Evolutionary conservation across 2,113 vertebrate genomes (phyloP), one percentile per base, ranked within the genome.

Genomic region (Zosterops pallidus): DNA sequence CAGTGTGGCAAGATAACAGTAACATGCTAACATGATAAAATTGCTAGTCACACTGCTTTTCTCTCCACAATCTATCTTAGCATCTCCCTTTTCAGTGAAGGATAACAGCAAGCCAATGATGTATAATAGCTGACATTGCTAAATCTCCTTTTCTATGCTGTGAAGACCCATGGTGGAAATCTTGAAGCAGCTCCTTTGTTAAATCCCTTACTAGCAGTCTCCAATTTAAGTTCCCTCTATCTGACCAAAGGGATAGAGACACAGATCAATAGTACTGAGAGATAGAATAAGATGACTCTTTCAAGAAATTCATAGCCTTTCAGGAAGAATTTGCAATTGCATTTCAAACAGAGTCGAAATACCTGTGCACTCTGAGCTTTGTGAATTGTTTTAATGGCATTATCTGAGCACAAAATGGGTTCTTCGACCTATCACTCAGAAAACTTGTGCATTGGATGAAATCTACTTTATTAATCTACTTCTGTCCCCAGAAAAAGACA

Each of bases 261-360:
- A 72, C 39, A 85, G 76, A 97, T 90, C 92, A 94, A 85, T 89
- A 94, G 42, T 20, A 86, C 22, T 63, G 50, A 62, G 26, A 46
- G 31, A 83, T 2, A 56, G 29, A 94, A 65, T 13, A 87, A 53
- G 49, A 71, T 39, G 23, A 57, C 67, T 94, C 64, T 81, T 83
- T 68, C 50, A 86, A 81, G 65, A 87, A 90, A 94, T 74, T 69
- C 37, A 68, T 18, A 92, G 63, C 20, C 33, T 49, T 29, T 57
- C 44, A 69, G 56, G 35, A 91, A 94, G 57, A 90, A 72, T 63
- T 90, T 83, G 56, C 60, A 70, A 91, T 44, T 90, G 49, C 19
- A 21, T 84, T 77, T 86, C 75, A 78, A 91, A 59, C 8, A 57
- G 14, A 22, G 33, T 59, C 44, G 59, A 85, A 92, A 89, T 84